A percentile compares a stretch with the other conserved stretches of the same genome.
Evolutionary conservation across 2,113 vertebrate genomes (phyloP).

Genomic region (Melanocharis versteri): DNA sequence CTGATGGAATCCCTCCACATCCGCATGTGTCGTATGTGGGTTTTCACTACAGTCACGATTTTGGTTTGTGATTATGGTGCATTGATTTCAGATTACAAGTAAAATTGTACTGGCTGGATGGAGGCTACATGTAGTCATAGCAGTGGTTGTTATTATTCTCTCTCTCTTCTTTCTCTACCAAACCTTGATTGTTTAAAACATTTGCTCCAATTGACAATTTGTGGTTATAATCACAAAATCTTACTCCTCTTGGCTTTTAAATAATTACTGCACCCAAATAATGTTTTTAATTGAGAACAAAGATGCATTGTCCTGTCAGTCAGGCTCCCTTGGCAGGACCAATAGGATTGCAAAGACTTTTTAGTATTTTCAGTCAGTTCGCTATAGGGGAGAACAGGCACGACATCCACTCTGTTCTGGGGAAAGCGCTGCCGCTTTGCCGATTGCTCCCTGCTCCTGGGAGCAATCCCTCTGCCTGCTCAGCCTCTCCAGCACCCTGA

Average conservation of each 20-base stretch:
- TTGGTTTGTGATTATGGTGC: not conserved
- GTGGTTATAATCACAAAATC: not conserved
- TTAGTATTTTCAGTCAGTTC: not conserved
- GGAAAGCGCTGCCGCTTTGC: not conserved
- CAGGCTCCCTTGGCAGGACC: not conserved
- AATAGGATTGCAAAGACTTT: not conserved
- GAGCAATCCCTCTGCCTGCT: not conserved
- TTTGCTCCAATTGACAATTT: not conserved
- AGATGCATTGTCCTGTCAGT: not conserved
- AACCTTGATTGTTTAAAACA: not conserved
- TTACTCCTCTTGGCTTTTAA: not conserved
- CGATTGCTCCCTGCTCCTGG: accelerated
- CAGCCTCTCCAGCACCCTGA: not conserved
- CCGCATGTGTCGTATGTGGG: not conserved
- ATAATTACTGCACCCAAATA: not conserved
- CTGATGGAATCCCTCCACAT: not conserved
- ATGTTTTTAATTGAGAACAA: constrained; percentile 36
- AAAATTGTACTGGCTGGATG: not conserved
- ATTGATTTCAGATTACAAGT: not conserved
- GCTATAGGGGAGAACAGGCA: not conserved
- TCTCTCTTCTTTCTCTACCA: not conserved
- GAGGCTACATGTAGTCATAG: not conserved
- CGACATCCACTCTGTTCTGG: not conserved
- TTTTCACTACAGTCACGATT: not conserved
- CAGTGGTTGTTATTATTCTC: not conserved